Percentiles rank a stretch among this genome's conserved stretches.
phyloP scores from a whole-genome alignment of 2,888 invertebrate species.

The Deroplatys truncata region DNA sequence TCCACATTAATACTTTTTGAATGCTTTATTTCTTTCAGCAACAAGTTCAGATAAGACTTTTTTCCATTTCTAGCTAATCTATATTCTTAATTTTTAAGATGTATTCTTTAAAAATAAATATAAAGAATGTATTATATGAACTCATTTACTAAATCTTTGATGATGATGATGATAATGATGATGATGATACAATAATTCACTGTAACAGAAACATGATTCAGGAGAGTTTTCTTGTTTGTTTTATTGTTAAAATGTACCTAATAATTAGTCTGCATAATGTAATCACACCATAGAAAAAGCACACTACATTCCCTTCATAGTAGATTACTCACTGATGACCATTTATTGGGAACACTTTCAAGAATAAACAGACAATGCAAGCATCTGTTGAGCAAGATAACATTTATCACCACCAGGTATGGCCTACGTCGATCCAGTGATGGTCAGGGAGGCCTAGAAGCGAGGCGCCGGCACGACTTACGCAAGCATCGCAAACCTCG shows the following conservation, averaged over 20 bases:
- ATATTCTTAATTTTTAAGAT: too few species aligned
- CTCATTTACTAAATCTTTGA: too few species aligned
- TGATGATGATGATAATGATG: too few species aligned
- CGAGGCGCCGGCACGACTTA: conserved; percentile 36
- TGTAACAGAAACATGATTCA: too few species aligned
- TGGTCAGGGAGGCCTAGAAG: conserved; percentile 33
- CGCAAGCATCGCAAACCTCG: conserved; percentile 42
- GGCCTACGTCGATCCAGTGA: conserved; percentile 38
- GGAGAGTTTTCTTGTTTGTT: neutral
- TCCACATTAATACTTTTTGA: too few species aligned
- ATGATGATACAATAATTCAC: too few species aligned
- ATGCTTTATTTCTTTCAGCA: too few species aligned
- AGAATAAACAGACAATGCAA: neutral
- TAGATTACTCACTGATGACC: neutral
- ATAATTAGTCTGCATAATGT: neutral
- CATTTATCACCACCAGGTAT: conserved; percentile 32
- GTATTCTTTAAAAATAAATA: too few species aligned
- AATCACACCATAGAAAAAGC: neutral
- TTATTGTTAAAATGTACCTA: neutral
- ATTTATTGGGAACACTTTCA: neutral
- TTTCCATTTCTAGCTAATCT: too few species aligned
- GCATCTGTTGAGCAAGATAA: neutral
- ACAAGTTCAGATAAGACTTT: too few species aligned
- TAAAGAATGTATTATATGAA: too few species aligned
- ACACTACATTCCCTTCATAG: neutral